Evolutionary conservation across 92 coral and sea anemone species (phyloP).

Genomic region (Phenganax subtilis): DNA sequence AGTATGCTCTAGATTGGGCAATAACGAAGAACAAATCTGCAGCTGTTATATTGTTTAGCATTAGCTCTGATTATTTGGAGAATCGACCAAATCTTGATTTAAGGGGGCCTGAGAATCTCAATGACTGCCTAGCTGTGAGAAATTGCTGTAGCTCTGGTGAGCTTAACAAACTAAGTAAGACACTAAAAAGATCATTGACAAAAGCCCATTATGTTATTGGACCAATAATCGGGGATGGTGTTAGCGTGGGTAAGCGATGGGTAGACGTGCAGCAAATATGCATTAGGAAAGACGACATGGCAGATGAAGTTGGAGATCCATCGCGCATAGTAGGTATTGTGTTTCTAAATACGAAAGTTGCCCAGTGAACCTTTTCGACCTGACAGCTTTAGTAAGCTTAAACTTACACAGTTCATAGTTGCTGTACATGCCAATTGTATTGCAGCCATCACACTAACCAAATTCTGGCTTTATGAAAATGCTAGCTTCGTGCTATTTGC

Average conservation of each 20-base stretch:
- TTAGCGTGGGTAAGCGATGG: background rate
- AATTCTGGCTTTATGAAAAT: no score
- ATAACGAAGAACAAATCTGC: background rate
- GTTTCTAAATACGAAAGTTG: background rate
- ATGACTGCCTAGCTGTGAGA: background rate
- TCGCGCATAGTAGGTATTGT: conserved; percentile 13
- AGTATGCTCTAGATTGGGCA: conserved; percentile 39
- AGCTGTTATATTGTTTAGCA: conserved; percentile 21
- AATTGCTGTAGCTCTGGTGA: conserved; percentile 42
- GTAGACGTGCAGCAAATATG: background rate
- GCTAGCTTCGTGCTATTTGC: no score
- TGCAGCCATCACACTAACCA: no score
- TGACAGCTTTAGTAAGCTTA: no score
- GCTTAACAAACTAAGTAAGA: conserved; percentile 23
- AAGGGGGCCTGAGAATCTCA: background rate
- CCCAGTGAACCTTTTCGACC: no score
- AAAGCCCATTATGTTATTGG: conserved; percentile 16
- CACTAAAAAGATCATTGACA: background rate
- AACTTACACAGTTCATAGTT: no score
- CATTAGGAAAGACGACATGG: conserved; percentile 23
- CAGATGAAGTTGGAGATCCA: background rate
- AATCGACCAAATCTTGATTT: conserved; percentile 2
- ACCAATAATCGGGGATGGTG: conserved; percentile 18
- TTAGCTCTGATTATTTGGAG: background rate
- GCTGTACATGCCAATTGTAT: no score